These are phyloP conservation scores for Sebastiscus tertius DNA, from an alignment of 2,797 vertebrate genomes.

Conservation along the genomic window DNA sequence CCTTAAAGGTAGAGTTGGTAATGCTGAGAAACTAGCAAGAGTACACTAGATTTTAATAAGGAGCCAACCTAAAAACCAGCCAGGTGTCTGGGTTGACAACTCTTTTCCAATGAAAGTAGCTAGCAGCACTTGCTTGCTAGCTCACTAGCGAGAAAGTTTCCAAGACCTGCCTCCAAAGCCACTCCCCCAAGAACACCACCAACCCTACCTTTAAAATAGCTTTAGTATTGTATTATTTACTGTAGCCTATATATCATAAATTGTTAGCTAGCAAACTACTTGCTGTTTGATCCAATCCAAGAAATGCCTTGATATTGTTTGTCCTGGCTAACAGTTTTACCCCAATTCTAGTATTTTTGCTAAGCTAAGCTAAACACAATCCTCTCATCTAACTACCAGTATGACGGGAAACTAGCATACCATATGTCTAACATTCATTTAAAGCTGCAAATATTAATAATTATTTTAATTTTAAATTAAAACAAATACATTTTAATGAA, in stretches of 20 bases:
- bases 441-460: not conserved
- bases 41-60: too few relatives aligned
- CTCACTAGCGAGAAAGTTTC: too few relatives aligned
- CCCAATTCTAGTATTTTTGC: not conserved
- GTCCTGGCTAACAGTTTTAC: not conserved
- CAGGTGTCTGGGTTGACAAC: too few relatives aligned
- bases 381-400: not conserved
- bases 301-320: not conserved
- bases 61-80: too few relatives aligned
- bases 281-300: not conserved
- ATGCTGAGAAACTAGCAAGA: too few relatives aligned
- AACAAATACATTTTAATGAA: too few relatives aligned
- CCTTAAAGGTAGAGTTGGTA: not conserved
- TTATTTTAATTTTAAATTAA: too few relatives aligned
- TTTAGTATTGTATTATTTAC: not conserved
- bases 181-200: too few relatives aligned
- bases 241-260: not conserved
- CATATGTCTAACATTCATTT: not conserved
- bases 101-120: too few relatives aligned
- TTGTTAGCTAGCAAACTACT: not conserved
- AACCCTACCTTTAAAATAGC: not conserved
- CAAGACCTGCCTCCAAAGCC: too few relatives aligned
- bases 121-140: too few relatives aligned
- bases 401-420: not conserved
- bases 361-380: not conserved